Evolutionary conservation across 2,888 invertebrate genomes (phyloP), one percentile per base, ranked within the genome.

Genomic region (Epistrophella euchroma): DNA sequence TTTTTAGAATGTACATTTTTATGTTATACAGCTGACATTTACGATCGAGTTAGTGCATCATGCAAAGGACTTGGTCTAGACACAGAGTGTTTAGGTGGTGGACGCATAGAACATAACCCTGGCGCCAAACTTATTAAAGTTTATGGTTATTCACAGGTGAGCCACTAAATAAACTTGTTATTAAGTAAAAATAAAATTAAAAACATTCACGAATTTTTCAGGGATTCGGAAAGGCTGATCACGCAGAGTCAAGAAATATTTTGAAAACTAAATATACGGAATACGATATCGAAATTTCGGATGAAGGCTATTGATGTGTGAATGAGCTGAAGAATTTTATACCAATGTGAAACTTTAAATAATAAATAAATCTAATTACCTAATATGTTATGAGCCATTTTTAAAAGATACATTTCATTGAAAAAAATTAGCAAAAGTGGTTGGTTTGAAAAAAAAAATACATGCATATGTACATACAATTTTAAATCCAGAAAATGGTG

Each of bases 171-270:
- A 55, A 4, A 6, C 4, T 22, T 60, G 43, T 56, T 17, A 5
- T 35, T 28, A 15, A 43, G 45, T 0, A 25, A 15, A 25, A 52
- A 22, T 37, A n/a, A 52, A 47, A 43, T 60, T 40, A 45, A 10
- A 13, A 11, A 28, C 2, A 3, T 11, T 17, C 19, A 28, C 28
- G 4, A 40, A 56, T 82, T 77, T 93, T 93, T 17, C 94, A 97
- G 94, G 97, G 97, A 1, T 98, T 95, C 91, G 98, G 98, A 2
- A 96, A 96, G 91, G 98, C 98, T 0, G 97, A 98, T 92, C 98
- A 99, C 93, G 93, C 95, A 86, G 92, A 96, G 37, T 93, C 97
- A 1, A 97, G 96, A 4, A 94, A 94, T 73, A 91, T 99, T 56
- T 92, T 98, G 85, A 96, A 96, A 91, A 94, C 94, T 78, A 94